phyloP scores from a whole-genome alignment of 53 echinoderm and acorn worm genomes.

The Henricia sp. region DNA sequence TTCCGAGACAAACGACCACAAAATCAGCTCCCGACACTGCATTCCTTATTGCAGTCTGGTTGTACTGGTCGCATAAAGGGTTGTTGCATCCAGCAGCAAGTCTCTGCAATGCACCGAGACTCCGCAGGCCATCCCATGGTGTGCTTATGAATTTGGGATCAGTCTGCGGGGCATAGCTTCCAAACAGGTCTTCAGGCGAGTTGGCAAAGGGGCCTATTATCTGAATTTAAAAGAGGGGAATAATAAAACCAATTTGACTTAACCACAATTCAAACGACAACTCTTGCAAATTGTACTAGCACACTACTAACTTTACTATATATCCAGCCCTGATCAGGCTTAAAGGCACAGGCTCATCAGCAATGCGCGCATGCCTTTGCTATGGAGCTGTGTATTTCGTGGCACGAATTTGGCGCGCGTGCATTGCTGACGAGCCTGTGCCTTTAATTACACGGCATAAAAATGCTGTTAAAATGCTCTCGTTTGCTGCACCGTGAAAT shows the following conservation, averaged over 20 bases:
- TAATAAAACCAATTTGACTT: background rate
- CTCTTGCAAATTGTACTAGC: background rate
- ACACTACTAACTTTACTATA: background rate
- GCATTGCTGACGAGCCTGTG: too few species aligned
- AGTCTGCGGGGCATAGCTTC: constrained; percentile 72
- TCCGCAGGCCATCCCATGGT: constrained; percentile 61
- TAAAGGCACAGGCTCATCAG: too few species aligned
- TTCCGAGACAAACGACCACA: constrained; percentile 86
- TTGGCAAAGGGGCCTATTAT: constrained; percentile 94
- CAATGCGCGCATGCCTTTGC: too few species aligned
- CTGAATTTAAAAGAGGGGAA: constrained; percentile 47
- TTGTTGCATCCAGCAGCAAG: constrained; percentile 73
- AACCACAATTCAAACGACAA: background rate
- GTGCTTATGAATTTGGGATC: constrained; percentile 67
- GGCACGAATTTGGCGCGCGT: too few species aligned
- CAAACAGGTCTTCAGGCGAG: constrained; percentile 57
- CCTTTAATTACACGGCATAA: background rate
- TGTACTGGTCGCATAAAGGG: constrained; percentile 67
- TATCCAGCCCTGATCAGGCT: background rate
- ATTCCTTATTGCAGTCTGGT: constrained; percentile 35
- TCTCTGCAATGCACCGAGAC: constrained; percentile 50
- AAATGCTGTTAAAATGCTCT: background rate
- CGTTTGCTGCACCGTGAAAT: too few species aligned
- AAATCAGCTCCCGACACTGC: constrained; percentile 79
- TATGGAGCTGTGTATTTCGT: too few species aligned